Conservation (phyloP, 2,797 vertebrate species). For the Fistularia tabacaria region DNA sequence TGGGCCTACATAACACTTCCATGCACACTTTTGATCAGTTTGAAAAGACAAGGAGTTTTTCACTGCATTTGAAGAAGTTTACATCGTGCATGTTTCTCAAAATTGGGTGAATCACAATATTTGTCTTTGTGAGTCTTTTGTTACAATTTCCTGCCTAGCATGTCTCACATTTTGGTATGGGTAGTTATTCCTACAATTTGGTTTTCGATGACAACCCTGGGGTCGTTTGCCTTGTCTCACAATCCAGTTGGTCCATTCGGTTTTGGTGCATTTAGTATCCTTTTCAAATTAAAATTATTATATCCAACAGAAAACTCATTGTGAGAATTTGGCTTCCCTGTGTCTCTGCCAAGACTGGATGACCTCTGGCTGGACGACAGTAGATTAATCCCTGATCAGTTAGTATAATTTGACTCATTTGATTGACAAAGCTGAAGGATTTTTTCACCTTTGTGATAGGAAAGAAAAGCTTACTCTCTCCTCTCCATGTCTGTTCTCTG, state of each 20-base stretch:
- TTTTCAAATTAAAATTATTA: constrained; percentile 65
- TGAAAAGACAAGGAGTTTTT: constrained; percentile 66
- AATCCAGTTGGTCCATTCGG: constrained; percentile 82
- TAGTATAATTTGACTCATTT: constrained; percentile 62
- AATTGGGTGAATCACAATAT: constrained; percentile 83
- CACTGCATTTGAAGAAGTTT: constrained; percentile 58
- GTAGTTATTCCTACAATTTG: constrained; percentile 72
- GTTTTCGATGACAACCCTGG: constrained; percentile 51
- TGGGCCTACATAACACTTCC: constrained; percentile 69
- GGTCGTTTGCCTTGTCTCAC: constrained; percentile 75
- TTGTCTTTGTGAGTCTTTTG: no score
- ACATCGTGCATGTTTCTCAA: constrained; percentile 65
- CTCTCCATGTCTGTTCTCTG: constrained; percentile 63
- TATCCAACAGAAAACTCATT: constrained; percentile 81
- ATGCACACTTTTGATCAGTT: constrained; percentile 75
- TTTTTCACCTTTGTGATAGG: constrained; percentile 65
- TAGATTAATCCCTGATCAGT: constrained; percentile 43
- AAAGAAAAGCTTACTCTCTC: constrained; percentile 30
- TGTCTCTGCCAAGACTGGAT: constrained; percentile 56
- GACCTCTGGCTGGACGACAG: constrained; percentile 72
- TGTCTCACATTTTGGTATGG: no score
- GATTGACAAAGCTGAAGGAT: constrained; percentile 64
- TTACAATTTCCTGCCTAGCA: no score
- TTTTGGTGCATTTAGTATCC: constrained; percentile 65
- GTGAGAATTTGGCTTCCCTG: constrained; percentile 57